phyloP scores from a whole-genome alignment of 2,888 invertebrate genomes.

The Netelia fuscicornis region DNA sequence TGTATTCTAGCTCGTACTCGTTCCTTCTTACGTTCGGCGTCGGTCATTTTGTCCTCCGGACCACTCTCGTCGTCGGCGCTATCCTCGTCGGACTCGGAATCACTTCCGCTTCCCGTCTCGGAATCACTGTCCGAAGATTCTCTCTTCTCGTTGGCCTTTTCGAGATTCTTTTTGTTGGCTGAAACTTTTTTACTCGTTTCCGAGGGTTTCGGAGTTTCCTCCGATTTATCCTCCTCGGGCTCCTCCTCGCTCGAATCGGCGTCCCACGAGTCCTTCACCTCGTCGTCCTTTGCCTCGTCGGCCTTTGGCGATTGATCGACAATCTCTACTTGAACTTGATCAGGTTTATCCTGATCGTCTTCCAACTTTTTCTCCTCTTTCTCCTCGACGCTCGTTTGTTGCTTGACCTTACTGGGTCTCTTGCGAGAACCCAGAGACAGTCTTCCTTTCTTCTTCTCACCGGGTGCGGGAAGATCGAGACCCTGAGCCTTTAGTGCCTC shows the following conservation, averaged over 20 bases:
- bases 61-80: conserved; percentile 83
- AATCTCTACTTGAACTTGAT: conserved; percentile 85
- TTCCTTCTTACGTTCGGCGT: conserved; percentile 91
- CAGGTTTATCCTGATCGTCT: conserved; percentile 78
- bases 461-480: conserved; percentile 91
- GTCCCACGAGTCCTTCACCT: conserved; percentile 95
- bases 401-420: conserved; percentile 89
- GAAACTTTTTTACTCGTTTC: conserved; percentile 75
- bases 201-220: conserved; percentile 76
- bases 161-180: conserved; percentile 73
- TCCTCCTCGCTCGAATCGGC: conserved; percentile 89
- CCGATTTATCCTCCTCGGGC: conserved; percentile 83
- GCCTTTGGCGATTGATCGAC: conserved; percentile 85
- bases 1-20: conserved; percentile 90
- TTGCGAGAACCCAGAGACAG: conserved; percentile 90
- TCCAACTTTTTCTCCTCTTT: conserved; percentile 85
- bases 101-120: conserved; percentile 84
- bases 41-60: conserved; percentile 89
- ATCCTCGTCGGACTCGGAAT: conserved; percentile 87
- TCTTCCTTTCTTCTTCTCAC: conserved; percentile 86
- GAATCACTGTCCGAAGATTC: conserved; percentile 80
- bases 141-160: conserved; percentile 81
- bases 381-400: conserved; percentile 87
- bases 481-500: conserved; percentile 96
- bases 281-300: conserved; percentile 84